Percentiles rank a stretch among this genome's conserved stretches.
These are phyloP conservation scores for Athalia cordata DNA, from an alignment of 2,888 invertebrate species.

Conservation along the genomic window DNA sequence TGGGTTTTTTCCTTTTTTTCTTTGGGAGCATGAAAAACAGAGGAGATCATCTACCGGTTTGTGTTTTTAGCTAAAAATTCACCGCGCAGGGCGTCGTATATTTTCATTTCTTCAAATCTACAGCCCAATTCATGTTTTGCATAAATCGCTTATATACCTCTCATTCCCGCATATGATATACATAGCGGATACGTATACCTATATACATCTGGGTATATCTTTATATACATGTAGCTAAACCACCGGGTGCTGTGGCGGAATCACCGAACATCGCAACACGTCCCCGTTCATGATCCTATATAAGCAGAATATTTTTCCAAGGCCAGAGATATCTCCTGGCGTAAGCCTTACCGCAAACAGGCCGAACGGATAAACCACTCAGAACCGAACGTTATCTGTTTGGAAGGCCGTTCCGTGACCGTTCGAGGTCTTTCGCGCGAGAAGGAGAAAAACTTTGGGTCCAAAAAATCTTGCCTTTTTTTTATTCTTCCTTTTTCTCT, in stretches of 20 bases:
- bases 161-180: background rate
- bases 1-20: background rate
- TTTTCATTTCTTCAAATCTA: conserved; percentile 43
- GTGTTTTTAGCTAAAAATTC: conserved; percentile 8
- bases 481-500: background rate
- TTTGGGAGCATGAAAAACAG: background rate
- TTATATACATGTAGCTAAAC: background rate
- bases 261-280: conserved; percentile 25
- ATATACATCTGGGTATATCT: no score
- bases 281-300: conserved; percentile 39
- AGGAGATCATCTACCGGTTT: background rate
- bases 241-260: conserved; percentile 1
- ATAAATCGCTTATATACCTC: conserved; percentile 25
- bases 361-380: conserved; percentile 61
- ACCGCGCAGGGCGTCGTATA: conserved; percentile 20
- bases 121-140: conserved; percentile 37
- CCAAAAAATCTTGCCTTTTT: conserved; percentile 9
- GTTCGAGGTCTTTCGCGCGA: conserved; percentile 43
- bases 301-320: conserved; percentile 44
- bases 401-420: conserved; percentile 48
- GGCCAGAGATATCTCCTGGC: conserved; percentile 54
- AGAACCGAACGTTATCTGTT: conserved; percentile 63
- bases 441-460: conserved; percentile 29
- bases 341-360: conserved; percentile 64
- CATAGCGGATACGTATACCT: no score